Percentiles rank a stretch among this genome's conserved stretches.
These are phyloP conservation scores for Zosterops lateralis DNA, from an alignment of 2,113 vertebrate genomes.

Conservation along the genomic window DNA sequence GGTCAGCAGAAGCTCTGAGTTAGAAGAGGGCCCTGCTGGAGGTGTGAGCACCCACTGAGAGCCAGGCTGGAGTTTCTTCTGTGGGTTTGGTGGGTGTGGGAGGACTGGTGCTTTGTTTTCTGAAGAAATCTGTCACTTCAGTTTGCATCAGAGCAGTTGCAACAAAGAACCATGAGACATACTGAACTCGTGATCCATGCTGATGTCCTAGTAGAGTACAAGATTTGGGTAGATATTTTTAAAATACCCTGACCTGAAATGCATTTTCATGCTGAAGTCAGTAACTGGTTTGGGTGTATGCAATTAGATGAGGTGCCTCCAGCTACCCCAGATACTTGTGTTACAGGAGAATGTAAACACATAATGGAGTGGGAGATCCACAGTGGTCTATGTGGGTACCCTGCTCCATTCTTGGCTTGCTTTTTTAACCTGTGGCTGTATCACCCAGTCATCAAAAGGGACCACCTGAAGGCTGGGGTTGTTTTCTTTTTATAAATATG, in stretches of 20 bases:
- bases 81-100: neutral
- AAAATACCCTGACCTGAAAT: neutral
- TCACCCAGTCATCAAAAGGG: neutral
- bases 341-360: neutral
- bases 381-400: neutral
- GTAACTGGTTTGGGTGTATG: neutral
- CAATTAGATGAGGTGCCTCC: neutral
- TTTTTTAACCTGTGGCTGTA: neutral
- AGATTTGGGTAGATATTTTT: neutral
- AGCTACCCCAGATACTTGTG: neutral
- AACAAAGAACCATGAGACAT: neutral
- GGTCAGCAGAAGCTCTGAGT: neutral
- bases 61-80: neutral
- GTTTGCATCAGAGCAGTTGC: neutral
- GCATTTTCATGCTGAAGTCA: neutral
- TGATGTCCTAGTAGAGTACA: neutral
- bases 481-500: neutral
- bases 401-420: neutral
- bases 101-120: neutral
- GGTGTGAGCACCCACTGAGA: neutral
- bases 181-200: fast-evolving
- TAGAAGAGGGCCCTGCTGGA: neutral
- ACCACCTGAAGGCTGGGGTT: neutral
- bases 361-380: neutral
- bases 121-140: neutral